Evolutionary conservation across 2,797 vertebrate genomes (phyloP), one percentile per base, ranked within the genome.

Genomic region (Buceros bicornis): DNA sequence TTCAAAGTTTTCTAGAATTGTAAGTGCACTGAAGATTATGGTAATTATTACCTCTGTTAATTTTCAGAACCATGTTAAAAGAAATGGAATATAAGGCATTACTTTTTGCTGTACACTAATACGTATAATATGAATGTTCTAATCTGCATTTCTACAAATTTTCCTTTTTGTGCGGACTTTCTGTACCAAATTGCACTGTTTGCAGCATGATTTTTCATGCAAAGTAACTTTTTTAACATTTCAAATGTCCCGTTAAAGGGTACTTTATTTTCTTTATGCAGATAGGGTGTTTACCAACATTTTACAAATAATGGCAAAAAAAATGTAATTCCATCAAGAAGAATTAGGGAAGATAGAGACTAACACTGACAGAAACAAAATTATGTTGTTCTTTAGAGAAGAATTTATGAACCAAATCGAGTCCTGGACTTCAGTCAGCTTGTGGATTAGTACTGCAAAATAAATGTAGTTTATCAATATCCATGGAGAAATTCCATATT

Each of bases 41-140:
- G 14, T 33, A 5, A 11, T 56, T 3, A 0, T 19, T 74, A 16
- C 12, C 12, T 40, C 53, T 5, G 1, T 25, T 35, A 10, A 16
- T 47, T 82, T 85, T 83, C 88, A 45, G 17, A 78, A 24, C 8
- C 0, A 0, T 8, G 4, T 33, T 17, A 6, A 42, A 50, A 40
- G 50, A 17, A 3, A 2, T 33, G 24, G 78, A 81, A 64, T 28
- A 2, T 31, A 51, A 62, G 22, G 28, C 5, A 13, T 18, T 13
- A 5, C 26, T 87, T 71, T 80, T 21, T 56, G 2, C 20, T 76
- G 6, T 29, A 13, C 43, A 40, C 13, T 40, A 37, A 45, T 62
- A 8, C 6, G 2, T 16, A 18, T 4, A 18, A 47, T 28, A 28
- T 5, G 9, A 64, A 48, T 42, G 8, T 48, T 80, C 25, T 37